These are phyloP conservation scores for Bolinopsis microptera DNA, from an alignment of 37 sponge, comb jelly and placozoan genomes.

Conservation along the genomic window DNA sequence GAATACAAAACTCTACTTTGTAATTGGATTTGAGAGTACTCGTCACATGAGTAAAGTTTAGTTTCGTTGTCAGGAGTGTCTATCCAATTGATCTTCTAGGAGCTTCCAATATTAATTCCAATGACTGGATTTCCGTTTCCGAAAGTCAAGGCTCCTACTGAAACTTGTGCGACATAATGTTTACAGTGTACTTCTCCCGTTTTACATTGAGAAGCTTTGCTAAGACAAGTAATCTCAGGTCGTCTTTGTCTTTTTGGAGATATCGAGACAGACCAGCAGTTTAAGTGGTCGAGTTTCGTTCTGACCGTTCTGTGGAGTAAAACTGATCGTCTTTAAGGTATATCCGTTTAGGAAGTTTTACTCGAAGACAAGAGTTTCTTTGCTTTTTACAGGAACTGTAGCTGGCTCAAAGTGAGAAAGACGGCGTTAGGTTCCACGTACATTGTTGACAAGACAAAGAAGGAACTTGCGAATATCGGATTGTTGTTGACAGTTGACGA, in stretches of 20 bases:
- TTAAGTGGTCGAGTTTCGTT: not conserved
- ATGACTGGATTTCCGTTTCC: too few species aligned
- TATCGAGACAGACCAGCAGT: not conserved
- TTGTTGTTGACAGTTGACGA: not conserved
- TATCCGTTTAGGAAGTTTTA: not conserved
- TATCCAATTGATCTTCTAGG: not conserved
- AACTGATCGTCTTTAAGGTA: not conserved
- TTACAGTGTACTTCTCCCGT: too few species aligned
- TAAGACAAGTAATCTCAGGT: not conserved
- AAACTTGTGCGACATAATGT: too few species aligned
- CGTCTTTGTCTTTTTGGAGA: not conserved
- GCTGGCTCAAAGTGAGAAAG: not conserved
- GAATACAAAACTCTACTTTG: not conserved
- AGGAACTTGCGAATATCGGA: not conserved
- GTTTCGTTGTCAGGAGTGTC: not conserved
- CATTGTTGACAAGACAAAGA: not conserved
- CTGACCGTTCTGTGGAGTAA: not conserved
- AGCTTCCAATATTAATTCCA: not conserved
- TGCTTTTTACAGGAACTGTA: not conserved
- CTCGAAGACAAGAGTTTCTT: not conserved
- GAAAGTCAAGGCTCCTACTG: too few species aligned
- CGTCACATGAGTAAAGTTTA: not conserved
- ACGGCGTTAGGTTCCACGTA: not conserved
- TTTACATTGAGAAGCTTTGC: too few species aligned
- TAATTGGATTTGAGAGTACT: not conserved